Base-by-base conservation (phyloP, 2,888 invertebrate species). In the Diplazon laetatorius region DNA sequence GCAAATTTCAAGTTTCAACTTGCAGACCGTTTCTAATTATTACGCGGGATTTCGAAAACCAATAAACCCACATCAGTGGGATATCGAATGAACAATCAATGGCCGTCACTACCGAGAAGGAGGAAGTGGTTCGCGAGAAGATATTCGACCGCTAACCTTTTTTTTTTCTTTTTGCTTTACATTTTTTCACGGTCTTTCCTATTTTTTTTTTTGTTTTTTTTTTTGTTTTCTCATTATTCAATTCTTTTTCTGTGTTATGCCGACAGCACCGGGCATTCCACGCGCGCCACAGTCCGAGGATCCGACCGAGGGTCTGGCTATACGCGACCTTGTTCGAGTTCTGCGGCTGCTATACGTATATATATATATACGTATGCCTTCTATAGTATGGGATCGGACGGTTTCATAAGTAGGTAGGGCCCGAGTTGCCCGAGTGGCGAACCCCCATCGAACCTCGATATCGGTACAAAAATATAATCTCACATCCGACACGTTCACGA, bases 101-200 rank as follows among this genome's bases (percentile, higher is more conserved):
- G 55, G 16, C n/a, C 2, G 30, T 9, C 55, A 9, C 30, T 35
- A 55, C 55, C 16, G 52, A 25, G 39, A 68, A 62, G 9, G 30
- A 87, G 88, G 87, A 88, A 88, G 88, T 87, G 83, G 84, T 82
- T 78, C 80, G 80, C 80, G 66, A 66, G 76, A 78, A 81, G 79
- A 84, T 85, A 82, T 84, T 84, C 78, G 82, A 79, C 39, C 82
- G 82, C 84, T 81, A 82, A 79, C 78, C 75, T 78, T 77, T 57
- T 63, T 76, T 72, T 77, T 76, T 80, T 71, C 65, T 69, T 63
- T 12, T 14, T 10, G 6, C 5, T 0, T 42, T n/a, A 22, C 42
- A 8, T 52, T 70, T 16, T 69, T 52, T 65, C 50, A 39, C 16
- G 14, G 60, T 55, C 37, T 52, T 62, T 42, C 18, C 30, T 12